These are phyloP conservation scores for Paragorgia papillata DNA, from an alignment of 92 coral and sea anemone genomes.

Conservation along the genomic window DNA sequence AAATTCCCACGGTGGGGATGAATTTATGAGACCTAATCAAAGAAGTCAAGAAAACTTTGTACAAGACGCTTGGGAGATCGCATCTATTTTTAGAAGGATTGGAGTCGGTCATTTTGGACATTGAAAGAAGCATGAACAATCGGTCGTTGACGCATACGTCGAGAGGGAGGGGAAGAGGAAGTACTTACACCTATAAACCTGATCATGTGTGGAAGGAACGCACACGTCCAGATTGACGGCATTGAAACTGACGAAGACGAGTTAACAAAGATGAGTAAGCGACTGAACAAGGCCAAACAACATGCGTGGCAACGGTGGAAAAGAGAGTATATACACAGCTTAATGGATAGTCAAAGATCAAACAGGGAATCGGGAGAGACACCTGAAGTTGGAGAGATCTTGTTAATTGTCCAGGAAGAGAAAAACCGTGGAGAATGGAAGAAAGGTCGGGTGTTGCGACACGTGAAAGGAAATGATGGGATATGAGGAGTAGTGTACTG, in stretches of 20 bases:
- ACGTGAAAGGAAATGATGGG: constrained; percentile 33
- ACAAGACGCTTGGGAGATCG: constrained; percentile 53
- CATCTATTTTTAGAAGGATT: constrained; percentile 38
- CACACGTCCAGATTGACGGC: too few species aligned
- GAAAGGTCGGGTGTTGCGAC: constrained; percentile 28
- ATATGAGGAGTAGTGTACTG: background rate
- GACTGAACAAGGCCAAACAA: too few species aligned
- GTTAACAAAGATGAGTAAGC: too few species aligned
- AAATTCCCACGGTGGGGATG: too few species aligned
- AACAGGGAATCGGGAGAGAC: too few species aligned
- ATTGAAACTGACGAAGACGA: too few species aligned
- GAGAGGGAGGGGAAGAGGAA: constrained; percentile 23
- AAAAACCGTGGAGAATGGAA: background rate
- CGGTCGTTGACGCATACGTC: constrained; percentile 55
- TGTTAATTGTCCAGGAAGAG: background rate
- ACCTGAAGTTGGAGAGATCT: constrained; percentile 51
- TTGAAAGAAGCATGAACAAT: constrained; percentile 57
- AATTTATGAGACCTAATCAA: too few species aligned
- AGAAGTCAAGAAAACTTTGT: constrained; percentile 52
- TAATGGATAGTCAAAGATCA: too few species aligned
- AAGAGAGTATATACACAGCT: too few species aligned
- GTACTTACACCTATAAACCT: constrained; percentile 60
- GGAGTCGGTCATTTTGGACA: constrained; percentile 49
- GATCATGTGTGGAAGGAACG: constrained; percentile 66
- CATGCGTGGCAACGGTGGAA: too few species aligned